A percentile compares a stretch with the other conserved stretches of the same genome.
These are phyloP conservation scores for Siniperca undulata DNA, from an alignment of 2,797 vertebrate species.

Conservation along the genomic window DNA sequence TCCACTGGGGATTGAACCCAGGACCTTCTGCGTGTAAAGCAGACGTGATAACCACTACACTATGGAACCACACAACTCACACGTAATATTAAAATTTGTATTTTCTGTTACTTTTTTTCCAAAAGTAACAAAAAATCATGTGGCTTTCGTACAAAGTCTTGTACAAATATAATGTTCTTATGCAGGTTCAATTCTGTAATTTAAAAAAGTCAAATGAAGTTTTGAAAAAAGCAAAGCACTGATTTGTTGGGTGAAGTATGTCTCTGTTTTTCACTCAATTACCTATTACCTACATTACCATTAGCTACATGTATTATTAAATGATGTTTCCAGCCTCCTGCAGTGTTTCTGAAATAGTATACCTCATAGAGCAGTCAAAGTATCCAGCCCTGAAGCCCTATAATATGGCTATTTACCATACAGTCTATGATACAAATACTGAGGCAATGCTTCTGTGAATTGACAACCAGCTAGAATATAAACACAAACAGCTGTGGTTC, in stretches of 20 bases:
- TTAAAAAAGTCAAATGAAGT: too few species aligned
- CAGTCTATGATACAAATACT: too few species aligned
- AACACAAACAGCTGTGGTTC: slow-evolving; percentile 32
- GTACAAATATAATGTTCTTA: too few species aligned
- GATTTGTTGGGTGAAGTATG: not conserved
- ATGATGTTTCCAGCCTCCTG: not conserved
- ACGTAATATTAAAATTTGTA: too few species aligned
- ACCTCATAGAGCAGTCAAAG: not conserved
- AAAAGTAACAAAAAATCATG: too few species aligned
- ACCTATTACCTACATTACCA: not conserved
- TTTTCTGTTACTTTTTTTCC: too few species aligned
- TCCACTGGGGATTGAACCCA: slow-evolving; percentile 80
- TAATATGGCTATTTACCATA: not conserved
- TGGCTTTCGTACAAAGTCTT: too few species aligned
- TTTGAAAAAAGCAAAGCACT: not conserved
- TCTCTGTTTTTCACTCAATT: not conserved
- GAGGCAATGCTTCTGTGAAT: too few species aligned
- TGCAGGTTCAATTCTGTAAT: too few species aligned
- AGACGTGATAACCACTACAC: slow-evolving; percentile 80
- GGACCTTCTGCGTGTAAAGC: slow-evolving; percentile 82
- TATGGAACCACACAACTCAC: slow-evolving; percentile 23
- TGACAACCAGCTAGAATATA: too few species aligned
- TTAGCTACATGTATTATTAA: not conserved
- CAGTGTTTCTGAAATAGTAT: not conserved
- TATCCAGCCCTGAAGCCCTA: not conserved